Evolutionary conservation across 2,888 invertebrate species (phyloP).

Genomic region (Lottia scabra): DNA sequence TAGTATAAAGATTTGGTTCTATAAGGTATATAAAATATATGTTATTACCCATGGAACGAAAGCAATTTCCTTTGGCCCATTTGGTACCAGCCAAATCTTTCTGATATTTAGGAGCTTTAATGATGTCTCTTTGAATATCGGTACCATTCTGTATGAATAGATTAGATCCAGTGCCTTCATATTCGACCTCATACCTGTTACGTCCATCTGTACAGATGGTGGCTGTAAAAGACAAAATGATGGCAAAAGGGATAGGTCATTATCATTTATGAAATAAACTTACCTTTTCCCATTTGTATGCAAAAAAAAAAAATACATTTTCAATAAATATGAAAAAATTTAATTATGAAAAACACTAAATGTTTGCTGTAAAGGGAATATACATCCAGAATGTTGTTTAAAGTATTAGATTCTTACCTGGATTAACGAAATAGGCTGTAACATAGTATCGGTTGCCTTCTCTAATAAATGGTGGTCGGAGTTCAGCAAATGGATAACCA

Average conservation of each 20-base stretch:
- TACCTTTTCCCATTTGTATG: too few relatives aligned
- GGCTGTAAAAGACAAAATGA: conserved; percentile 38
- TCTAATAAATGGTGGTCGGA: conserved; percentile 26
- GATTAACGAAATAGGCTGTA: conserved; percentile 49
- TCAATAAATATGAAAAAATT: too few relatives aligned
- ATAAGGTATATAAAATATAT: neutral
- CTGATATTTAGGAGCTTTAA: conserved; percentile 46
- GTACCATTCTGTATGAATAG: conserved; percentile 64
- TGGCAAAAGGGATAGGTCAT: neutral
- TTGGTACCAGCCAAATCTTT: conserved; percentile 40
- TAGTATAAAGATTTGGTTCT: too few relatives aligned
- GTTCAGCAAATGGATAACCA: neutral
- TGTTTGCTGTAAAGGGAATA: neutral
- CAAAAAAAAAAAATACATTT: too few relatives aligned
- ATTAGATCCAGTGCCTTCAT: conserved; percentile 58
- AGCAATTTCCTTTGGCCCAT: conserved; percentile 65
- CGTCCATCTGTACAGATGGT: conserved; percentile 57
- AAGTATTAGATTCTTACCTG: too few relatives aligned
- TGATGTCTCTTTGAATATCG: conserved; percentile 40
- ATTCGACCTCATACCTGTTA: neutral
- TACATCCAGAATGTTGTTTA: too few relatives aligned
- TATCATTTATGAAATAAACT: neutral
- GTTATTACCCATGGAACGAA: conserved; percentile 63
- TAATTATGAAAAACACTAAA: too few relatives aligned
- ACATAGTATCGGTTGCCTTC: conserved; percentile 37